Conservation (phyloP, 2,888 invertebrate species). For the Cryptocephalus moraei region DNA sequence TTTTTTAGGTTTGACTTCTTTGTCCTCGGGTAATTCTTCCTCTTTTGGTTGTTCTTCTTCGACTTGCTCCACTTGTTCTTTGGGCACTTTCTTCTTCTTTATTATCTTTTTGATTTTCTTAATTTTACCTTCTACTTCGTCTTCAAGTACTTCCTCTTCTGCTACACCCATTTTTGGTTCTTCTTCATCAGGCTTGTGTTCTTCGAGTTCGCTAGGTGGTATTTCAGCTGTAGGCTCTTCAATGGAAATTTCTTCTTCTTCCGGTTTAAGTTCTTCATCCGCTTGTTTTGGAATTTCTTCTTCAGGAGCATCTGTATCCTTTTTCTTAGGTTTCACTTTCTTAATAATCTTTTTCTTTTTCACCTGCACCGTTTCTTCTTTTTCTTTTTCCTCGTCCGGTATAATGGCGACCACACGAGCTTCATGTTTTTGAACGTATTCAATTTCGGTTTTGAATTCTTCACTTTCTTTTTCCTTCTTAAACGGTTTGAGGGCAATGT, state of each 20-base stretch:
- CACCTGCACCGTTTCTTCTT: background rate
- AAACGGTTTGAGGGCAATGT: conserved; percentile 34
- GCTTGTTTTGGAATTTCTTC: conserved; percentile 22
- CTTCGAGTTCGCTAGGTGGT: background rate
- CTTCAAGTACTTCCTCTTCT: conserved; percentile 7
- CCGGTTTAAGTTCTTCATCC: conserved; percentile 2
- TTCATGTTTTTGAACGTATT: conserved; percentile 14
- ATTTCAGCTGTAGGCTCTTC: background rate
- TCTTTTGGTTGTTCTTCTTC: conserved; percentile 31
- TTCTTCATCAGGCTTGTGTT: conserved; percentile 1
- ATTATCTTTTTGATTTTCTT: conserved; percentile 18
- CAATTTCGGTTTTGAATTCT: conserved; percentile 13
- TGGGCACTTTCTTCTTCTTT: conserved; percentile 32
- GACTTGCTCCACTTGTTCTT: conserved; percentile 17
- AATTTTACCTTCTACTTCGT: conserved; percentile 8
- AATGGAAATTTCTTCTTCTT: conserved; percentile 2
- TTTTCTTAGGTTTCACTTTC: conserved; percentile 15
- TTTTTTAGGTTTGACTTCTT: conserved; percentile 1
- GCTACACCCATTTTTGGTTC: background rate
- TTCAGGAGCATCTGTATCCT: conserved; percentile 12
- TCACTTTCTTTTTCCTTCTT: conserved; percentile 28
- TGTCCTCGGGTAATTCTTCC: conserved; percentile 4
- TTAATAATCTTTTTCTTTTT: conserved; percentile 20
- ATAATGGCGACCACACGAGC: conserved; percentile 14
- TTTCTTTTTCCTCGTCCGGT: conserved; percentile 15